phyloP scores from a whole-genome alignment of 2,888 invertebrate species.

The Lagria hirta region DNA sequence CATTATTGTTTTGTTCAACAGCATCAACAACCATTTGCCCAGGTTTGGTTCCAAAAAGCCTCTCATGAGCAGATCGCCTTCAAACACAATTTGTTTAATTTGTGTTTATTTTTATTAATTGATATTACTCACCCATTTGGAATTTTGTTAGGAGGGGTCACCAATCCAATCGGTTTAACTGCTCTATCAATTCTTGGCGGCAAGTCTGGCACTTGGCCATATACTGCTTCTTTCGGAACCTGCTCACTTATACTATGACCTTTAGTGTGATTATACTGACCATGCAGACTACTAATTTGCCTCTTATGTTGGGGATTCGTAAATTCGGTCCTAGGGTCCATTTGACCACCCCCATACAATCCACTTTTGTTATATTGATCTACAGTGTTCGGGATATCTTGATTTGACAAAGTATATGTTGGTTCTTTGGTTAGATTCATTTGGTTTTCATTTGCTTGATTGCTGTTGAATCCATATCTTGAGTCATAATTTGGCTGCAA shows the following conservation, averaged over 20 bases:
- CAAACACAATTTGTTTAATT: slow-evolving; percentile 1
- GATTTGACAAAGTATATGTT: slow-evolving; percentile 44
- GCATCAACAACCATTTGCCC: slow-evolving; percentile 35
- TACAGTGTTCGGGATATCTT: slow-evolving; percentile 43
- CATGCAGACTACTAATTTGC: slow-evolving; percentile 49
- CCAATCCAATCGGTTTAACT: slow-evolving; percentile 68
- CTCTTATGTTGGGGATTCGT: slow-evolving; percentile 49
- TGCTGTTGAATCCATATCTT: slow-evolving; percentile 49
- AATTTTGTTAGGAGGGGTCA: slow-evolving; percentile 49
- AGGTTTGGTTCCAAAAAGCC: slow-evolving; percentile 64
- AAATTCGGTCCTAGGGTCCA: slow-evolving; percentile 34
- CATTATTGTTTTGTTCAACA: slow-evolving; percentile 35
- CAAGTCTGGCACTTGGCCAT: slow-evolving; percentile 67
- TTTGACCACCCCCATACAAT: slow-evolving; percentile 25
- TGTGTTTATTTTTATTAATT: too few relatives aligned
- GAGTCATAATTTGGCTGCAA: slow-evolving; percentile 52
- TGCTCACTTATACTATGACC: slow-evolving; percentile 47
- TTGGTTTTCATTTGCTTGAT: slow-evolving; percentile 30
- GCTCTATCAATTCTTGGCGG: slow-evolving; percentile 82
- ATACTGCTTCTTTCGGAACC: slow-evolving; percentile 48
- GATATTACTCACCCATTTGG: slow-evolving; percentile 41
- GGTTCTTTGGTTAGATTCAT: slow-evolving; percentile 43
- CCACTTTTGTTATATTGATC: slow-evolving; percentile 42
- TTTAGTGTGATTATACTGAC: slow-evolving; percentile 45
- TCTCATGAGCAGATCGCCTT: slow-evolving; percentile 67